phyloP scores from a whole-genome alignment of 2,888 invertebrate genomes.

The Parochlus steinenii region DNA sequence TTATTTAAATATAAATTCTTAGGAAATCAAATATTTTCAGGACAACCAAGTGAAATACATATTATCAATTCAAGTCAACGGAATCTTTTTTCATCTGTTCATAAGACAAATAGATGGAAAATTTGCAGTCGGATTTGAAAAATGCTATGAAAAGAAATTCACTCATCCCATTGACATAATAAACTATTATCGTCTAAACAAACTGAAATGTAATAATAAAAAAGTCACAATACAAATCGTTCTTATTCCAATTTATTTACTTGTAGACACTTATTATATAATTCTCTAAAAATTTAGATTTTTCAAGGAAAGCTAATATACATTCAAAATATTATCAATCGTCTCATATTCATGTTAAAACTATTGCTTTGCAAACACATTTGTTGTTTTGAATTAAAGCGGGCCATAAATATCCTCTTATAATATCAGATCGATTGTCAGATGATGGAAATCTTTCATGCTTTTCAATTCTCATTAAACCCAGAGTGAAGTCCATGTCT shows the following conservation, averaged over 20 bases:
- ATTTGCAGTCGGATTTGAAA: slow-evolving; percentile 25
- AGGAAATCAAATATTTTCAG: slow-evolving; percentile 14
- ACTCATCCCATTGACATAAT: slow-evolving; percentile 25
- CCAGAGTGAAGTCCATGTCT: slow-evolving; percentile 51
- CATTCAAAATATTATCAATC: background rate
- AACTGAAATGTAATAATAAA: slow-evolving; percentile 27
- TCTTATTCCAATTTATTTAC: slow-evolving; percentile 20
- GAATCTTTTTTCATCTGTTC: slow-evolving; percentile 26
- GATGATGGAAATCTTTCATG: slow-evolving; percentile 67
- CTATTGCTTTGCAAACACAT: slow-evolving; percentile 73
- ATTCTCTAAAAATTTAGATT: background rate
- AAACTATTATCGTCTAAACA: slow-evolving; percentile 24
- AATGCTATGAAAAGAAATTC: slow-evolving; percentile 24
- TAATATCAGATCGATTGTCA: slow-evolving; percentile 53
- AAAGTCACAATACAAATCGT: slow-evolving; percentile 21
- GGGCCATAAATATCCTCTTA: slow-evolving; percentile 76
- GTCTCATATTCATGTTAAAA: slow-evolving; percentile 44
- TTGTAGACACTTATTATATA: background rate
- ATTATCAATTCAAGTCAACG: slow-evolving; percentile 24
- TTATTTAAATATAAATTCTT: slow-evolving; percentile 9
- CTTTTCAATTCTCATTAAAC: slow-evolving; percentile 50
- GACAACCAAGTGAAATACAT: slow-evolving; percentile 27
- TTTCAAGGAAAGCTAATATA: background rate
- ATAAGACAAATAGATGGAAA: slow-evolving; percentile 23
- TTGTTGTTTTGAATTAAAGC: slow-evolving; percentile 58